These are phyloP conservation scores for Artibeus lituratus DNA, from an alignment of 2,797 vertebrate species.

Conservation along the genomic window DNA sequence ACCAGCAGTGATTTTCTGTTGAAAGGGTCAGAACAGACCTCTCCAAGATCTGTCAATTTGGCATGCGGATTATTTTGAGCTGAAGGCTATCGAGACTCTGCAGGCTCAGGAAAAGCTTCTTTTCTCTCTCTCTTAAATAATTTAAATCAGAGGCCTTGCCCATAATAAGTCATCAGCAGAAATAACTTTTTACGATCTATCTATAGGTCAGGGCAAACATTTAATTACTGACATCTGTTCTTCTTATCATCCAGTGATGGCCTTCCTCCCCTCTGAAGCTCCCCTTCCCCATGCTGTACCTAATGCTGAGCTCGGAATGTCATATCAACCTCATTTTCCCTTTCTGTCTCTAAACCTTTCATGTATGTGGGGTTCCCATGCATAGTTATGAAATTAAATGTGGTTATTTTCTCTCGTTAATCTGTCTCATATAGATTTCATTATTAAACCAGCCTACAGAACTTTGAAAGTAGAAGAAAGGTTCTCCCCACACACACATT, in stretches of 20 bases:
- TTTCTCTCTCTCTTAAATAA: background rate
- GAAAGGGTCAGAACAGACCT: background rate
- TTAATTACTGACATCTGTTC: background rate
- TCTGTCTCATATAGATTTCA: background rate
- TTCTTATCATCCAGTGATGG: background rate
- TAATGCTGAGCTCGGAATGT: background rate
- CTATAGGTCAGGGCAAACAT: background rate
- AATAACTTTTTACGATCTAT: background rate
- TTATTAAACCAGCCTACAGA: background rate
- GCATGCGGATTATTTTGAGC: background rate
- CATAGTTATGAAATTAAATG: background rate
- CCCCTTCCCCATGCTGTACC: background rate
- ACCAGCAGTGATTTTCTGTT: background rate
- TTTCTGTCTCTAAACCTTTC: background rate
- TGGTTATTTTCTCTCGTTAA: background rate
- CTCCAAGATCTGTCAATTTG: too few species aligned
- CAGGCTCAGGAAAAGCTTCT: background rate
- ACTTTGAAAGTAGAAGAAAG: background rate
- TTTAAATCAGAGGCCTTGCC: too few species aligned
- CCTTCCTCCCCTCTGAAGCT: too few species aligned
- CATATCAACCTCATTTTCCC: background rate
- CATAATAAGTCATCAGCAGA: background rate
- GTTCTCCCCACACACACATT: background rate
- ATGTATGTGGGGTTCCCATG: background rate
- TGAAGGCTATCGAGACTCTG: background rate